Conservation (phyloP, 2,113 vertebrate genomes). For the Otis tarda region DNA sequence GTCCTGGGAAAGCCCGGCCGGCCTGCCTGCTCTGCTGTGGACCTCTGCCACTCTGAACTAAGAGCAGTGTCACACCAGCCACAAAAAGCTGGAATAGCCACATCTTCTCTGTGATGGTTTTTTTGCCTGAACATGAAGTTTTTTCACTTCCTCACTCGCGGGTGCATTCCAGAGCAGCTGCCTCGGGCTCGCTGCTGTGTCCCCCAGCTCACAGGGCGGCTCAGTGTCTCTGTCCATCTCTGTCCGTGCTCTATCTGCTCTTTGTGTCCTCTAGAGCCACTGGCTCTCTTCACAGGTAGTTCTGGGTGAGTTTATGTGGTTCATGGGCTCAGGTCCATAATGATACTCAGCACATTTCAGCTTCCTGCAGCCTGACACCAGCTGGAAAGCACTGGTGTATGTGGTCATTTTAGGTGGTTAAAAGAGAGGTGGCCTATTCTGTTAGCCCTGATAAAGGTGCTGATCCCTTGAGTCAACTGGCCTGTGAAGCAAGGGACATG, state of each 20-base stretch:
- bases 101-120: neutral
- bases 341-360: neutral
- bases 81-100: neutral
- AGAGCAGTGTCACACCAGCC: neutral
- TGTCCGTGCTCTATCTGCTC: neutral
- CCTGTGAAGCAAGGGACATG: neutral
- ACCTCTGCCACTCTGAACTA: neutral
- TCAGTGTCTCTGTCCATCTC: neutral
- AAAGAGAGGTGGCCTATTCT: neutral
- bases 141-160: neutral
- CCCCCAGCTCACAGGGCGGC: accelerated
- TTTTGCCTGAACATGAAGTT: neutral
- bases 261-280: neutral
- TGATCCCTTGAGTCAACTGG: neutral
- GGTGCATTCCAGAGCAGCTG: neutral
- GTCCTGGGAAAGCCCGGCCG: neutral
- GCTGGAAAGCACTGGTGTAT: neutral
- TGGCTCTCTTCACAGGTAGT: neutral
- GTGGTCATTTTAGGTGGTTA: neutral
- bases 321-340: neutral
- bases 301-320: neutral
- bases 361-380: neutral
- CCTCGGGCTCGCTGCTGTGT: neutral
- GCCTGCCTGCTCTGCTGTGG: neutral
- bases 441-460: neutral